Evolutionary conservation across 2,888 invertebrate genomes (phyloP), one percentile per base, ranked within the genome.

Genomic region (Hermodice carunculata): DNA sequence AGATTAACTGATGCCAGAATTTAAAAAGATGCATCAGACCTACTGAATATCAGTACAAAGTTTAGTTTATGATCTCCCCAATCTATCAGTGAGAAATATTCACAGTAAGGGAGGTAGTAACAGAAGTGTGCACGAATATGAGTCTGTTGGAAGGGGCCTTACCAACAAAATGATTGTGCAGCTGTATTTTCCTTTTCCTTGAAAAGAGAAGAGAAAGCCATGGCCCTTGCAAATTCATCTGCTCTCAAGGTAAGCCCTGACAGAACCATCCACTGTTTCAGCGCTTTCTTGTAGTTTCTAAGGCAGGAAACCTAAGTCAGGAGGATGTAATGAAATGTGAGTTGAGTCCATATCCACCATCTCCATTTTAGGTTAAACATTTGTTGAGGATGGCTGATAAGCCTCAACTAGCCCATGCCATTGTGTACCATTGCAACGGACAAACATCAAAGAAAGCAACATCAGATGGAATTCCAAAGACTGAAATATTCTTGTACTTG

Each of bases 401-500:
- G 37, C 37, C 37, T 17, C 37, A 37, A 19, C 28, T 62, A 32
- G 58, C 56, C 48, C 17, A 57, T 22, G 60, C 64, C 26, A 54
- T 63, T 14, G 51, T n/a, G 22, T 51, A 43, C 31, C 26, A 66
- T n/a, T n/a, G n/a, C n/a, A n/a, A n/a, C n/a, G n/a, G n/a, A n/a
- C n/a, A n/a, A n/a, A n/a, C n/a, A n/a, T n/a, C n/a, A n/a, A n/a
- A n/a, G n/a, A n/a, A n/a, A n/a, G n/a, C n/a, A n/a, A n/a, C n/a
- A n/a, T 28, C 31, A 57, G 17, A 24, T 57, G 19, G 5, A 17
- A 44, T 26, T n/a, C 58, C 58, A 24, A 5, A 61, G 5, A 42
- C 59, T 53, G 63, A 67, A 29, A 48, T 29, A 26, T n/a, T n/a
- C 49, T 61, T 64, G 67, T 71, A 28, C 37, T 71, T 17, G 71